phyloP scores from a whole-genome alignment of 2,113 vertebrate genomes.

The Urocynchramus pylzowi region DNA sequence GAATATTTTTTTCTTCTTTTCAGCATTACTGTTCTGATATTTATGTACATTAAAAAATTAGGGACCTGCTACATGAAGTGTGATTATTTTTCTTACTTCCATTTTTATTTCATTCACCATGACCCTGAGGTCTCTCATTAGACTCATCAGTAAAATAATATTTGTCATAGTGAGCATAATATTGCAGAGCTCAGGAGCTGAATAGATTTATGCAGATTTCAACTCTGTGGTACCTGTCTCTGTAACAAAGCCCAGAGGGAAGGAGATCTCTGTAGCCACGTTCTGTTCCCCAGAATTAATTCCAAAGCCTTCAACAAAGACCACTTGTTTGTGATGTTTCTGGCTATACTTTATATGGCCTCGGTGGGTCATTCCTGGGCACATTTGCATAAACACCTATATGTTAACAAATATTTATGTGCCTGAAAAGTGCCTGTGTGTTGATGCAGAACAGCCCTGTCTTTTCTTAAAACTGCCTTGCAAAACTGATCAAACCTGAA shows the following conservation, averaged over 20 bases:
- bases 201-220: neutral
- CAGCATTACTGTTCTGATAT: neutral
- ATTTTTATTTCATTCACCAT: neutral
- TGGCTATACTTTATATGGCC: neutral
- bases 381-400: accelerated
- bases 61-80: neutral
- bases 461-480: neutral
- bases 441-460: neutral
- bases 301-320: neutral
- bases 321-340: neutral
- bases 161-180: neutral
- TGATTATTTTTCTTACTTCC: neutral
- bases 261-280: neutral
- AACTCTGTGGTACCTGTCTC: neutral
- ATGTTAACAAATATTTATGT: neutral
- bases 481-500: neutral
- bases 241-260: neutral
- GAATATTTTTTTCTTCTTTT: neutral
- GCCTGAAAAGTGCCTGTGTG: neutral
- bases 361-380: neutral
- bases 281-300: neutral
- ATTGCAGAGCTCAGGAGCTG: neutral
- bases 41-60: neutral
- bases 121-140: neutral
- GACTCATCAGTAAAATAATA: neutral